Percentiles rank a stretch among this genome's conserved stretches.
phyloP scores from a whole-genome alignment of 2,113 vertebrate genomes.

The Sclerurus mexicanus region DNA sequence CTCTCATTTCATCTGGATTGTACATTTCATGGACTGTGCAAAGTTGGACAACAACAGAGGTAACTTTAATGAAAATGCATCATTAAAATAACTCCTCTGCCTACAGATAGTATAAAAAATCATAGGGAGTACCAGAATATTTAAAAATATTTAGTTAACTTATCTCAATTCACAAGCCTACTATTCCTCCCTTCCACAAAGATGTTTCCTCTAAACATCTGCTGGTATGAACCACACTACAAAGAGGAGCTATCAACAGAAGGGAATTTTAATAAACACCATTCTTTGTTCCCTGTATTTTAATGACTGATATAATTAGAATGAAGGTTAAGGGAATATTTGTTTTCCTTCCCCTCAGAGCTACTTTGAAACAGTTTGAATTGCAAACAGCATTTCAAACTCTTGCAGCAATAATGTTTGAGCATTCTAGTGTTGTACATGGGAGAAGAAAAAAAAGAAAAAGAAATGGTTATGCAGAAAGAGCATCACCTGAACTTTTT shows the following conservation, averaged over 20 bases:
- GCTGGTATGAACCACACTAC: not conserved
- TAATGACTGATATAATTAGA: constrained; percentile 60
- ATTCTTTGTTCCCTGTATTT: constrained; percentile 44
- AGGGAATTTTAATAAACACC: constrained; percentile 36
- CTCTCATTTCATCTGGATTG: not conserved
- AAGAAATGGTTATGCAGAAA: not conserved
- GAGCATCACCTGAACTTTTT: not conserved
- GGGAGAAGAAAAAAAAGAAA: not conserved
- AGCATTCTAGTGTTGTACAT: not conserved
- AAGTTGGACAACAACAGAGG: not conserved
- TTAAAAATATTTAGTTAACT: not conserved
- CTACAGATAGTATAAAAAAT: not conserved
- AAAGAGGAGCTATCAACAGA: constrained; percentile 17
- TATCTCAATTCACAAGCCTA: not conserved
- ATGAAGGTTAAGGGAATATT: constrained; percentile 59
- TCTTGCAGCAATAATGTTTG: not conserved
- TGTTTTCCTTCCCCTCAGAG: constrained; percentile 48
- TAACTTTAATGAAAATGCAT: not conserved
- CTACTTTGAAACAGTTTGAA: constrained; percentile 43
- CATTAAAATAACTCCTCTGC: not conserved
- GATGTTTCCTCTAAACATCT: not conserved
- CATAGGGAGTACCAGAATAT: not conserved
- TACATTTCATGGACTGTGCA: not conserved
- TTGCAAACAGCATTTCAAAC: constrained; percentile 35
- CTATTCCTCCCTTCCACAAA: not conserved